Base-by-base conservation (phyloP, 1,140 invertebrate genomes). In the Heterodera carotae region DNA sequence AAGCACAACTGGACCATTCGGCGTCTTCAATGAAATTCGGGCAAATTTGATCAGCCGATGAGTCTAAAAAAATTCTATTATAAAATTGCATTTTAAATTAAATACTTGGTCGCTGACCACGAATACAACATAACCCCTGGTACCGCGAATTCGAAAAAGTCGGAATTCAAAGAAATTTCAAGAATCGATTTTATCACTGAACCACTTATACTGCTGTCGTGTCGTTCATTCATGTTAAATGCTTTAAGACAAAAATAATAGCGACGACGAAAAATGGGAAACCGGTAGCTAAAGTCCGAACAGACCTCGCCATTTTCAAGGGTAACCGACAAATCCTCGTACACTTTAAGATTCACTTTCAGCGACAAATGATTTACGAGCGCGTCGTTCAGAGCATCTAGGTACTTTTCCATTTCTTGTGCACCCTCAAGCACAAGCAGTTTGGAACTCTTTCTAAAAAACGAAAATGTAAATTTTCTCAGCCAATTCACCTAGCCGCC, bases 21-120 rank as follows among this genome's bases (percentile, higher is more conserved):
- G 69, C 15, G 48, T 71, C 29, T 59, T 48, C 36, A 71, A 31
- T 2, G 69, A 56, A 31, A 71, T 48, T 53, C 69, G 39, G 7
- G 69, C 69, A 48, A 71, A 71, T 48, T 71, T 71, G 39, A 22
- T 31, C 18, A 71, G 36, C 59, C 59, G 48, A 59, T 71, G 69
- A 36, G 69, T 71, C 69, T 71, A 33, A 22, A 71, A 70, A 69
- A 34, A 18, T 29, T 34, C 12, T 7, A 43, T 10, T 43, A 0
- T 39, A 43, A 43, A 43, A 43, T 10, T 43, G 7, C 15, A 4
- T 12, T 43, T 10, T 12, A 43, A 43, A 53, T 22, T 53, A 53
- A 53, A 53, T 53, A 18, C 0, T 18, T 12, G 10, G 3, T 18
- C 2, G 48, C n/a, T n/a, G n/a, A n/a, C n/a, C n/a, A n/a, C n/a